Conservation (phyloP, 2,888 invertebrate genomes). For the Leucoptera coffeella region DNA sequence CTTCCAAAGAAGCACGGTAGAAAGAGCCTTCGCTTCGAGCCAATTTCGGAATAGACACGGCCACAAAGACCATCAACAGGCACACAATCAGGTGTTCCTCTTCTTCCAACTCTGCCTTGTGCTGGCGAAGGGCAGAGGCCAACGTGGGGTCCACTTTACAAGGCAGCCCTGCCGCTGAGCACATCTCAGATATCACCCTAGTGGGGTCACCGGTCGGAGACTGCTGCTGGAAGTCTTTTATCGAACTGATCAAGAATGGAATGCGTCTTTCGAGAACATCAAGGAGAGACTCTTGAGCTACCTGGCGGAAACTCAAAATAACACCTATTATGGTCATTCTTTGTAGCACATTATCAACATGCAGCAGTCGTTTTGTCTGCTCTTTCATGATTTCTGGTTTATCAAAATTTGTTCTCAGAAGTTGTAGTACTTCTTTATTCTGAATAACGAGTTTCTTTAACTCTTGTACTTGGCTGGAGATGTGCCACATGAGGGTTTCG, state of each 20-base stretch:
- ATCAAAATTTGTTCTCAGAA: constrained; percentile 92
- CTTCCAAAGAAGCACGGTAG: constrained; percentile 80
- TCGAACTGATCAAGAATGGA: constrained; percentile 92
- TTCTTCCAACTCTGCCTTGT: constrained; percentile 82
- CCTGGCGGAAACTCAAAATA: constrained; percentile 89
- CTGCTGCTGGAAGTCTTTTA: constrained; percentile 90
- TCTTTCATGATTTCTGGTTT: constrained; percentile 98
- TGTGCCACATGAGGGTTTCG: constrained; percentile 97
- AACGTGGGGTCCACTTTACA: constrained; percentile 95
- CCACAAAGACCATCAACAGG: constrained; percentile 96
- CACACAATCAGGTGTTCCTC: constrained; percentile 93
- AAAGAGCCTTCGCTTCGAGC: constrained; percentile 87
- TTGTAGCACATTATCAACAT: constrained; percentile 92
- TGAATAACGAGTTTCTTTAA: constrained; percentile 84
- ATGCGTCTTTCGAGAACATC: constrained; percentile 91
- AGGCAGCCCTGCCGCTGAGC: constrained; percentile 88
- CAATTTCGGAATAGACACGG: constrained; percentile 92
- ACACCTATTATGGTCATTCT: constrained; percentile 98
- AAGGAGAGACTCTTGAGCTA: constrained; percentile 89
- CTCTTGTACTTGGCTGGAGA: constrained; percentile 96
- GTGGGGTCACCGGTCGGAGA: constrained; percentile 84
- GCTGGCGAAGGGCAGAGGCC: constrained; percentile 81
- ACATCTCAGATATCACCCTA: constrained; percentile 94
- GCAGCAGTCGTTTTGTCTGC: constrained; percentile 81
- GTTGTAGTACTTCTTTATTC: constrained; percentile 88